Conservation (phyloP, 2,113 vertebrate genomes). For the Melanocharis versteri region DNA sequence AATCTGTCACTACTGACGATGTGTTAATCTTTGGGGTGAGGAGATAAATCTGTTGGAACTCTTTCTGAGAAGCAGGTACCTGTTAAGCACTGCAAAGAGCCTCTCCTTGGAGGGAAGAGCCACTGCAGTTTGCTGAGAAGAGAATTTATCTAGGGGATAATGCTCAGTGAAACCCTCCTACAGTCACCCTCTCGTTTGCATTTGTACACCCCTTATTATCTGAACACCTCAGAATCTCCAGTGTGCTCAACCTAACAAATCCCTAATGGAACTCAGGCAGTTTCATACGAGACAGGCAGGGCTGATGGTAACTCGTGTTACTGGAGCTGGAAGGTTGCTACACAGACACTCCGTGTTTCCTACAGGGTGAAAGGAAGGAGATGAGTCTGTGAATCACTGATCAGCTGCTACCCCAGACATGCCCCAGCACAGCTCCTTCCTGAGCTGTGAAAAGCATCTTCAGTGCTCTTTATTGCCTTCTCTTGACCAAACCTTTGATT, state of each 20-base stretch:
- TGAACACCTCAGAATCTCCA: neutral
- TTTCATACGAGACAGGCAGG: neutral
- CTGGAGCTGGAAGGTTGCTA: neutral
- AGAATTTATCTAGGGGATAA: neutral
- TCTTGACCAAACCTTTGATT: neutral
- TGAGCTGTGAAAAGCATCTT: neutral
- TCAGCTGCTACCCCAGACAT: neutral
- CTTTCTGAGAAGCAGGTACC: neutral
- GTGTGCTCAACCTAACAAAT: neutral
- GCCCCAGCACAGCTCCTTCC: neutral
- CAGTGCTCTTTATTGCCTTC: neutral
- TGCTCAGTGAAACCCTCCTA: neutral
- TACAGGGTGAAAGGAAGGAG: neutral
- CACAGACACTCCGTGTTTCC: neutral
- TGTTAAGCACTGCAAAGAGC: neutral
- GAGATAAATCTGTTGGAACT: neutral
- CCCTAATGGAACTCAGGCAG: neutral
- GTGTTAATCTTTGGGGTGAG: neutral
- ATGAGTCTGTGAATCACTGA: neutral
- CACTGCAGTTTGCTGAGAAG: neutral
- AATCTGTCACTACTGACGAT: neutral
- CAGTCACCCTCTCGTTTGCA: conserved; percentile 6
- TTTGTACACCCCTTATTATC: neutral
- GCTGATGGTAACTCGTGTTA: neutral
- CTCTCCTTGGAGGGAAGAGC: neutral